phyloP scores from a whole-genome alignment of 2,888 invertebrate species.

The Drosophila borborema region DNA sequence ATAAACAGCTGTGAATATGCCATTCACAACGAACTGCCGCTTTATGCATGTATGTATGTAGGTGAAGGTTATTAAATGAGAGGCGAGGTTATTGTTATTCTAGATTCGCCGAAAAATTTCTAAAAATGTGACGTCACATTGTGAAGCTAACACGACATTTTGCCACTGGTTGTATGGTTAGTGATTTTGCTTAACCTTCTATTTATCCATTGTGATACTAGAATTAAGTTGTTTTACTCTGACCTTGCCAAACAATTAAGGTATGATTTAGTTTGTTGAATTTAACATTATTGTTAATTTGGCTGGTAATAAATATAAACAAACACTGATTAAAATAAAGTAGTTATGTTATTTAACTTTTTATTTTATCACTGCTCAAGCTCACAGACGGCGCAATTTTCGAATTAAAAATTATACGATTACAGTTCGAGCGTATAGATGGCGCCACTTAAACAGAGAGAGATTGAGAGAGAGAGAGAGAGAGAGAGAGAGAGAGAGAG shows the following conservation, averaged over 20 bases:
- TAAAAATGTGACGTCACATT: not conserved
- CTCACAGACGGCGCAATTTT: not conserved
- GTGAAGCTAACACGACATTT: no score
- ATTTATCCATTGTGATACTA: not conserved
- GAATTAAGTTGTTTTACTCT: not conserved
- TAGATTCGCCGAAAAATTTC: no score
- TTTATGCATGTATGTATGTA: not conserved
- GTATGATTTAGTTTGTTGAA: no score
- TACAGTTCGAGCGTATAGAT: not conserved
- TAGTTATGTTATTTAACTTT: not conserved
- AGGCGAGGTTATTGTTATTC: not conserved
- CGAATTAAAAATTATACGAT: not conserved
- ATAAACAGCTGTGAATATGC: constrained; percentile 41
- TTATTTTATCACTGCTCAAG: no score
- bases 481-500: no score
- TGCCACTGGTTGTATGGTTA: no score
- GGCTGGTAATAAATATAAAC: no score
- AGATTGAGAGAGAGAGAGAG: no score
- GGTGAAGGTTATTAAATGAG: not conserved
- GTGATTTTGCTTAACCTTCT: not conserved
- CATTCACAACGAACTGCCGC: constrained; percentile 26
- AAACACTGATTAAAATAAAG: not conserved
- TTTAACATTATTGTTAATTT: no score
- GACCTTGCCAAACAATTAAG: not conserved
- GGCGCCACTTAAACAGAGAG: not conserved